phyloP scores from a whole-genome alignment of 2,888 invertebrate genomes.

The Limnephilus lunatus region DNA sequence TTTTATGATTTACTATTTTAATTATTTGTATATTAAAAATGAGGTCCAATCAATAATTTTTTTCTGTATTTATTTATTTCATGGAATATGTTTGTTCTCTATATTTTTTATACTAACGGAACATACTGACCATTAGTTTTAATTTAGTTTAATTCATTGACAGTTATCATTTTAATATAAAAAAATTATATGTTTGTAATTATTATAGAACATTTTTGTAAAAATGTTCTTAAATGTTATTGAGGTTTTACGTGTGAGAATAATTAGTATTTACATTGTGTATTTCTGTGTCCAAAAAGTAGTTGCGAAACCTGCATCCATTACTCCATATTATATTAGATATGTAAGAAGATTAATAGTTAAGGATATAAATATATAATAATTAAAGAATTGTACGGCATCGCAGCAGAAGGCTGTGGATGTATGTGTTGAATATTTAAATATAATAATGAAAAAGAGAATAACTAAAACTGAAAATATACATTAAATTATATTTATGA shows the following conservation, averaged over 20 bases:
- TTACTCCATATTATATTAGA: slow-evolving; percentile 34
- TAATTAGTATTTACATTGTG: slow-evolving; percentile 21
- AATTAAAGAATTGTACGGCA: slow-evolving; percentile 27
- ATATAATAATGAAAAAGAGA: slow-evolving; percentile 44
- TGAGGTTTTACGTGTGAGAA: slow-evolving; percentile 19
- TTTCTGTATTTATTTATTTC: not conserved
- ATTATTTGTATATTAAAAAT: not conserved
- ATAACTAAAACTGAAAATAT: slow-evolving; percentile 43
- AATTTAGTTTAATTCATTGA: not conserved
- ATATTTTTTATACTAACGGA: slow-evolving; percentile 20
- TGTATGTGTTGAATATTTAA: slow-evolving; percentile 45
- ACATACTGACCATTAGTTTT: slow-evolving; percentile 20
- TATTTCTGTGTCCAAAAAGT: slow-evolving; percentile 39
- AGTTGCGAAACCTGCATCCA: slow-evolving; percentile 32
- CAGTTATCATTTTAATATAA: not conserved
- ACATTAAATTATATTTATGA: slow-evolving; percentile 54
- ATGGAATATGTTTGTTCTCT: not conserved
- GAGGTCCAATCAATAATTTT: not conserved
- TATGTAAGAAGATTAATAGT: slow-evolving; percentile 33
- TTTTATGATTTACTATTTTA: not conserved
- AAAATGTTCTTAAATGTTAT: slow-evolving; percentile 5
- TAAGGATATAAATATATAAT: slow-evolving; percentile 46
- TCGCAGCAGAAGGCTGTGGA: not conserved
- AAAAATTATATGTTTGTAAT: not conserved
- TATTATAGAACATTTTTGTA: slow-evolving; percentile 21